These are phyloP conservation scores for Callaeas wilsoni DNA, from an alignment of 2,113 vertebrate genomes.

Conservation along the genomic window DNA sequence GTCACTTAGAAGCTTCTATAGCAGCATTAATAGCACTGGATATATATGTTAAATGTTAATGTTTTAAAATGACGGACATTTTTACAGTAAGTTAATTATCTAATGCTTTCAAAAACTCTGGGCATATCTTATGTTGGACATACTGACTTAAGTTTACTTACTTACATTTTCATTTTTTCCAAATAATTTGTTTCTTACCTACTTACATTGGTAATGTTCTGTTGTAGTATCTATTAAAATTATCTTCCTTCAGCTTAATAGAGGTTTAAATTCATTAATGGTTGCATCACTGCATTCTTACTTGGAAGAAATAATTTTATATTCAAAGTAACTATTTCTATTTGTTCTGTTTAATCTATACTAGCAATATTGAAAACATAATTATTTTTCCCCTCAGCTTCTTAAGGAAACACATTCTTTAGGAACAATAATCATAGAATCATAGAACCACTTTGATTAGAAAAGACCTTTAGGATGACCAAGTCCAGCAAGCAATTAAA, in stretches of 20 bases:
- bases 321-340: neutral
- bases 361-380: neutral
- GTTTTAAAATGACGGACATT: neutral
- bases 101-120: neutral
- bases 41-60: neutral
- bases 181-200: neutral
- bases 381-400: neutral
- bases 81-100: neutral
- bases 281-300: neutral
- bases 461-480: neutral
- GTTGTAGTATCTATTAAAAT: neutral
- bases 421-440: neutral
- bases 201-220: neutral
- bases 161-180: neutral
- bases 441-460: neutral
- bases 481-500: neutral
- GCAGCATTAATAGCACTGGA: neutral
- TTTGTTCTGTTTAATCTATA: neutral
- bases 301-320: neutral
- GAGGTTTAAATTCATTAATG: neutral
- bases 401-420: neutral
- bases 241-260: neutral
- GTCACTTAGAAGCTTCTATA: neutral
- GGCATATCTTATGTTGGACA: neutral
- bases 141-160: neutral